Evolutionary conservation across 2,797 vertebrate species (phyloP).

Genomic region (Rhabdomys pumilio): DNA sequence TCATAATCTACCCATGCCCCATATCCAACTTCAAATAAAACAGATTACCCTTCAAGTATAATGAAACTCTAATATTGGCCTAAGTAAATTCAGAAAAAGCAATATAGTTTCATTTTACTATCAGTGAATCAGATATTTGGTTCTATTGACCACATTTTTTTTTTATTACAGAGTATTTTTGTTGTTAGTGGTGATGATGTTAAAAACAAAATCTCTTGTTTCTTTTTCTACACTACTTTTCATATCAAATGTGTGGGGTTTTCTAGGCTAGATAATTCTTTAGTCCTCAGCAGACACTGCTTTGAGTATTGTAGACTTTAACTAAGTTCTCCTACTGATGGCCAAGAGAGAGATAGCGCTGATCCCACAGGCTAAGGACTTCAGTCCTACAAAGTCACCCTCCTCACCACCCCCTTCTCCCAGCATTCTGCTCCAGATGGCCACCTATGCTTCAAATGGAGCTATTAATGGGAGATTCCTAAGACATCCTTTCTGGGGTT

Average conservation of each 20-base stretch:
- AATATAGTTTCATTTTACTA: slow-evolving; percentile 51
- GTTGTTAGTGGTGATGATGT: neutral
- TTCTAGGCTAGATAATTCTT: neutral
- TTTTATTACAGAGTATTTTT: slow-evolving; percentile 43
- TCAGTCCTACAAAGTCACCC: neutral
- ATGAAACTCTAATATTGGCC: slow-evolving; percentile 31
- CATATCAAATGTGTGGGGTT: neutral
- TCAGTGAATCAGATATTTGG: slow-evolving; percentile 13
- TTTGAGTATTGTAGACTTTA: neutral
- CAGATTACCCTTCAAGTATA: slow-evolving; percentile 15
- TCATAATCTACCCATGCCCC: neutral
- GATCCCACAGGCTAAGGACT: neutral
- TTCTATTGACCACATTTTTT: neutral
- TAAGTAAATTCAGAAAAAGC: slow-evolving; percentile 55
- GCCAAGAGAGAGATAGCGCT: neutral
- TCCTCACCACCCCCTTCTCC: neutral
- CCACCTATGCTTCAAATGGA: neutral
- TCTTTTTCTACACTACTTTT: neutral
- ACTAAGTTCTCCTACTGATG: neutral
- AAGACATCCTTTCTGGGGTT: neutral
- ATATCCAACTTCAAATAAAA: slow-evolving; percentile 19
- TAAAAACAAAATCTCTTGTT: neutral
- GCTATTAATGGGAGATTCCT: neutral
- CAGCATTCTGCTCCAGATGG: neutral
- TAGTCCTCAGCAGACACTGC: neutral